Evolutionary conservation across 2,113 vertebrate species (phyloP).

Genomic region (Rhizomys pruinosus): DNA sequence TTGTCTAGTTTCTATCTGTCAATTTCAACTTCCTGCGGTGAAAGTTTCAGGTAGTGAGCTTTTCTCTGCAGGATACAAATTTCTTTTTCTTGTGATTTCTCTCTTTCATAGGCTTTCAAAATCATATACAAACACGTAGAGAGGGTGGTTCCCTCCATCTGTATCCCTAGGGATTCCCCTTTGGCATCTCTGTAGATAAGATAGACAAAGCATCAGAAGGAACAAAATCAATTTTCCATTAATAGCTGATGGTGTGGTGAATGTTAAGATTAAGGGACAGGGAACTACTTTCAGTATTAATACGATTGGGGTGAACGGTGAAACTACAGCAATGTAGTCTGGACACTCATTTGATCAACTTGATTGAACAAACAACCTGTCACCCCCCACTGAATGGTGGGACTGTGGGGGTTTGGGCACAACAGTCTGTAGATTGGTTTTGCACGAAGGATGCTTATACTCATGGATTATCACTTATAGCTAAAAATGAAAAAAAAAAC

Average conservation of each 20-base stretch:
- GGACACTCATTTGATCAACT: too few relatives aligned
- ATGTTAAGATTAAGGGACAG: conserved; percentile 63
- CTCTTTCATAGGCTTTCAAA: conserved; percentile 73
- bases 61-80: conserved; percentile 80
- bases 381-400: too few relatives aligned
- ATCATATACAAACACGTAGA: conserved; percentile 71
- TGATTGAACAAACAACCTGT: too few relatives aligned
- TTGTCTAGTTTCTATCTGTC: conserved; percentile 83
- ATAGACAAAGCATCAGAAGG: conserved; percentile 58
- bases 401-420: too few relatives aligned
- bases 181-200: conserved; percentile 57
- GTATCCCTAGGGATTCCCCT: conserved; percentile 64
- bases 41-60: conserved; percentile 77
- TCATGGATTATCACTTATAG: too few relatives aligned
- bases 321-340: too few relatives aligned
- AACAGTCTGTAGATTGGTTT: too few relatives aligned
- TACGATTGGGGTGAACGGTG: too few relatives aligned
- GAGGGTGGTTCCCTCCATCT: conserved; percentile 49
- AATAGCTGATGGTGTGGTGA: conserved; percentile 56
- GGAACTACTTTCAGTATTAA: conserved; percentile 52
- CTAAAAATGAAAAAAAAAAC: too few relatives aligned
- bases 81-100: conserved; percentile 77
- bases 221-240: conserved; percentile 71
- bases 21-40: conserved; percentile 78
- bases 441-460: too few relatives aligned